phyloP scores from a whole-genome alignment of 2,113 vertebrate genomes.

The Neoarius graeffei region DNA sequence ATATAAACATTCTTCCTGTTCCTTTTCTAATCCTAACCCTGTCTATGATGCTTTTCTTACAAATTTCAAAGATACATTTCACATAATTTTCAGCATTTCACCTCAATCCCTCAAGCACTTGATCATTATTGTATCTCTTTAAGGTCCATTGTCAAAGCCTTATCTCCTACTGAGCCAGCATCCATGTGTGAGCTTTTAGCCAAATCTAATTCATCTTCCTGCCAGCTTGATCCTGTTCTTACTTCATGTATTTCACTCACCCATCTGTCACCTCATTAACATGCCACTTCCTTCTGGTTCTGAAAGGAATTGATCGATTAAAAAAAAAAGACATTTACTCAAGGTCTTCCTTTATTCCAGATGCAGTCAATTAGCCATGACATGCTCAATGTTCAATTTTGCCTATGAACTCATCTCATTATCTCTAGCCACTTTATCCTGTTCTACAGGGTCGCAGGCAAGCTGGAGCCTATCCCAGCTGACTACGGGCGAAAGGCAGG shows the following conservation, averaged over 20 bases:
- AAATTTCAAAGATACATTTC: background rate
- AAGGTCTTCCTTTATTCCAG: background rate
- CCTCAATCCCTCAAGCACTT: background rate
- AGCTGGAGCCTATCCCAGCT: no score
- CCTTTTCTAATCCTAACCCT: background rate
- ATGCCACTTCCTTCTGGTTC: background rate
- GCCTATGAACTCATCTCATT: background rate
- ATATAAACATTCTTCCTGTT: background rate
- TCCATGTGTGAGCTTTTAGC: background rate
- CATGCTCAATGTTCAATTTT: background rate
- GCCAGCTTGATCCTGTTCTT: slow-evolving; percentile 9
- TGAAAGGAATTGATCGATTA: background rate
- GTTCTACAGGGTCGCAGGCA: no score
- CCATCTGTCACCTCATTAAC: slow-evolving; percentile 25
- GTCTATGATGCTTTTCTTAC: background rate
- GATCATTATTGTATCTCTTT: slow-evolving; percentile 3
- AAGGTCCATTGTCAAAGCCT: background rate
- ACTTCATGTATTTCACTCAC: background rate
- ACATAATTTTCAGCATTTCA: background rate
- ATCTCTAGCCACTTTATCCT: no score
- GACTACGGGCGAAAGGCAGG: no score
- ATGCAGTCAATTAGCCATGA: background rate
- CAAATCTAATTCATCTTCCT: slow-evolving; percentile 26
- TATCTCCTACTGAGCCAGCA: background rate
- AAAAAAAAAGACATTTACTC: background rate